Evolutionary conservation across 2,888 invertebrate species (phyloP), one percentile per base, ranked within the genome.

Genomic region (Meteorus colon): DNA sequence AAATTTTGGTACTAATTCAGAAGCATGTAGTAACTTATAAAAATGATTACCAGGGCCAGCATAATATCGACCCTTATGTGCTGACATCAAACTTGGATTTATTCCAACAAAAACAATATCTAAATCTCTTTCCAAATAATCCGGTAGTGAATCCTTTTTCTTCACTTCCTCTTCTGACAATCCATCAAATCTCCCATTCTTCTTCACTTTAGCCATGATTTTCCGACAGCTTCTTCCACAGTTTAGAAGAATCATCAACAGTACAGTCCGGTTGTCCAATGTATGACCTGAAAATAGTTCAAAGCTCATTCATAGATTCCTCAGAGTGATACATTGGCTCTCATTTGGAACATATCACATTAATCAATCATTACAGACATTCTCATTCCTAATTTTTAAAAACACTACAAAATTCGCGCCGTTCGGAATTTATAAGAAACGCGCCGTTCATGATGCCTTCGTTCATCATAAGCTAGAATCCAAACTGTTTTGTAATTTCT

Each of bases 21-120:
- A 89, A 14, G 81, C 85, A 45, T 86, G 83, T 5, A 89, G 75
- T n/a, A 89, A 83, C 78, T 88, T 89, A 69, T 89, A 89, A 74
- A 89, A 89, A 77, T 89, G 89, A 82, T 89, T 89, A 14, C 89
- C 89, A 4, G 88, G 88, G 12, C 89, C 89, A 4, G 89, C 89
- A 65, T 89, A 89, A 80, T 89, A 89, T 77, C 87, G 83, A 27
- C 89, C 88, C 69, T 88, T 84, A 77, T 89, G 82, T 0, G 89
- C 89, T 10, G 89, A 85, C 83, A 84, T 88, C 19, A 89, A 74
- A 74, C 89, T 86, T 0, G 89, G 89, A 82, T 89, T 89, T 68
- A 89, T 89, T 24, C 89, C 89, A 48, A 89, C 81, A 63, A 89
- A 84, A 34, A 89, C 85, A 6, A 89, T 75, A 34, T 89, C 87